phyloP scores from a whole-genome alignment of 2,113 vertebrate genomes.

The Anthoscopus minutus region DNA sequence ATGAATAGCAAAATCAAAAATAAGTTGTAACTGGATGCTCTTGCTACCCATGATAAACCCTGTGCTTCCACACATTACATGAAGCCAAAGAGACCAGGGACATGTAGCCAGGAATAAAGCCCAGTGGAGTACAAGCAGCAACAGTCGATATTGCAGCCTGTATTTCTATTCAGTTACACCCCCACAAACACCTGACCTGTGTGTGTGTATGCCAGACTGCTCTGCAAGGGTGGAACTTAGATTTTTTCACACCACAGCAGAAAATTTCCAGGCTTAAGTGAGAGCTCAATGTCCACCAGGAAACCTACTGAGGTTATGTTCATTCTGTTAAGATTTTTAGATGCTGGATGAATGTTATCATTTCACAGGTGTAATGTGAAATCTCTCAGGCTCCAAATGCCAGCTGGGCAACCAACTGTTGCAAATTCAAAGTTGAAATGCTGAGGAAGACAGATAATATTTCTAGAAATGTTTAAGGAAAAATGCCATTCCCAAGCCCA shows the following conservation, averaged over 20 bases:
- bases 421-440: constrained; percentile 64
- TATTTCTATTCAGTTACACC: not conserved
- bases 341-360: not conserved
- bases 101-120: not conserved
- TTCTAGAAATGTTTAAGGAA: constrained; percentile 59
- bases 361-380: constrained; percentile 43
- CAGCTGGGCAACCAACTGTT: constrained; percentile 39
- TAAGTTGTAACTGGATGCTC: not conserved
- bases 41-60: not conserved
- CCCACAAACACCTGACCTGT: not conserved
- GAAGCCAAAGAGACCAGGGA: not conserved
- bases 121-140: not conserved
- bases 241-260: not conserved
- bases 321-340: constrained; percentile 21
- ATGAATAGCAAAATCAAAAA: not conserved
- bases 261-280: not conserved
- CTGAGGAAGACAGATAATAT: constrained; percentile 59
- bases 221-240: not conserved
- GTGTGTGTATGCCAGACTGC: not conserved
- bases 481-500: constrained; percentile 38
- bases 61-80: not conserved
- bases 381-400: not conserved
- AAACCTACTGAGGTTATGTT: not conserved
- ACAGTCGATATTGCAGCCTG: not conserved
- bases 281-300: not conserved